A percentile compares a stretch with the other conserved stretches of the same genome.
phyloP scores from a whole-genome alignment of 2,113 vertebrate species.

The Heliornis fulica region DNA sequence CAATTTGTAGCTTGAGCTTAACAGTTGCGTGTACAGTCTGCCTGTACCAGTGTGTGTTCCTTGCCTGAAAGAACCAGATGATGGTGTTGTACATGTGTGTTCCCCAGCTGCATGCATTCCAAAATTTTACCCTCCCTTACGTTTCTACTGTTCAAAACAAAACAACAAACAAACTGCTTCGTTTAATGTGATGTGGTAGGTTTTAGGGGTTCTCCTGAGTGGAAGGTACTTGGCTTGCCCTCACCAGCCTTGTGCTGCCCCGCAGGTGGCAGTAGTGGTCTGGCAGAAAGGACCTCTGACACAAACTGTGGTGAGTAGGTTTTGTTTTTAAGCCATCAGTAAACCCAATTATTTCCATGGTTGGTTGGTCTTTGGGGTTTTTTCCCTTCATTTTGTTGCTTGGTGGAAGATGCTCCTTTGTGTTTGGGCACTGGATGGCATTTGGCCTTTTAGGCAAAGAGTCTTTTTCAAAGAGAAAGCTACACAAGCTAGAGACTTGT shows the following conservation, averaged over 20 bases:
- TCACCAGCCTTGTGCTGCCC: background rate
- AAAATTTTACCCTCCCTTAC: background rate
- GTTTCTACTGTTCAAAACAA: background rate
- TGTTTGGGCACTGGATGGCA: background rate
- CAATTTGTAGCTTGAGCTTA: background rate
- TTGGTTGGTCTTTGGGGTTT: too few relatives aligned
- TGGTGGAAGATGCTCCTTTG: background rate
- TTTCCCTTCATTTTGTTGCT: background rate
- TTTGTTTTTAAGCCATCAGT: background rate
- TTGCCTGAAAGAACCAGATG: background rate
- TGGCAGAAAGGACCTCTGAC: background rate
- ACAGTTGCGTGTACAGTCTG: background rate
- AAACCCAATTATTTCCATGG: background rate
- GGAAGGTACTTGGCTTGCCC: background rate
- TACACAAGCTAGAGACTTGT: background rate
- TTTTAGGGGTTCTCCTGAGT: background rate
- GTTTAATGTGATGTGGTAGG: background rate
- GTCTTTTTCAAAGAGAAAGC: background rate
- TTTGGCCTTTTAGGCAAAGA: background rate
- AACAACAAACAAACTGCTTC: background rate
- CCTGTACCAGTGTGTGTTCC: background rate
- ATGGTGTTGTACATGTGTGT: background rate
- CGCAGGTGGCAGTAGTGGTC: slow-evolving; percentile 11
- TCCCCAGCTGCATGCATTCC: background rate
- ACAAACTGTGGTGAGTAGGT: background rate